Conservation (phyloP, 2,888 invertebrate genomes). For the Phaonia tiefii region DNA sequence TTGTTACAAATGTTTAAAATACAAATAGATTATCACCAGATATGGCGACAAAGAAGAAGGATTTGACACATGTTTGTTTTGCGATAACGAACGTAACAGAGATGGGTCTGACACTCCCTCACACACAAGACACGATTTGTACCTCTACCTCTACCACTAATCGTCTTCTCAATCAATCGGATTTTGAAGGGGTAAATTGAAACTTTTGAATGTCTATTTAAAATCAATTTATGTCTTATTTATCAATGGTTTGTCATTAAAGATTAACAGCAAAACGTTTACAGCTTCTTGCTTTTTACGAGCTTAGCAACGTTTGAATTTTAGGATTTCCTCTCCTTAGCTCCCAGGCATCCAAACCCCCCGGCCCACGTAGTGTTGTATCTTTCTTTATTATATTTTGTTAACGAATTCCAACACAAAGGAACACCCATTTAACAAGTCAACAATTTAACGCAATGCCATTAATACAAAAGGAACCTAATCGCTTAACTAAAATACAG, state of each 20-base stretch:
- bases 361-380: no score
- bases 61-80: neutral
- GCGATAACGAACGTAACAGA: neutral
- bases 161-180: slow-evolving; percentile 7
- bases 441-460: slow-evolving; percentile 79
- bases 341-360: no score
- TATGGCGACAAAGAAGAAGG: slow-evolving; percentile 25
- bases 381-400: slow-evolving; percentile 25
- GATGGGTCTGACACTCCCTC: neutral
- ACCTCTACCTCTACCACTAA: neutral
- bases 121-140: neutral
- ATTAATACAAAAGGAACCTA: slow-evolving; percentile 76
- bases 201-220: slow-evolving; percentile 56
- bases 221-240: slow-evolving; percentile 68
- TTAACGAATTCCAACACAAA: slow-evolving; percentile 68
- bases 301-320: slow-evolving; percentile 42
- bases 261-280: slow-evolving; percentile 69
- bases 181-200: slow-evolving; percentile 28
- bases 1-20: slow-evolving; percentile 39
- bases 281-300: slow-evolving; percentile 67
- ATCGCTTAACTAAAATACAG: slow-evolving; percentile 25
- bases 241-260: slow-evolving; percentile 67
- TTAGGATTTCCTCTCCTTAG: neutral
- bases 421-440: slow-evolving; percentile 80
- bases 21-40: slow-evolving; percentile 31